A percentile compares a stretch with the other conserved stretches of the same genome.
phyloP scores from a whole-genome alignment of 1,140 invertebrate species.

The Rhizoglyphus robini region DNA sequence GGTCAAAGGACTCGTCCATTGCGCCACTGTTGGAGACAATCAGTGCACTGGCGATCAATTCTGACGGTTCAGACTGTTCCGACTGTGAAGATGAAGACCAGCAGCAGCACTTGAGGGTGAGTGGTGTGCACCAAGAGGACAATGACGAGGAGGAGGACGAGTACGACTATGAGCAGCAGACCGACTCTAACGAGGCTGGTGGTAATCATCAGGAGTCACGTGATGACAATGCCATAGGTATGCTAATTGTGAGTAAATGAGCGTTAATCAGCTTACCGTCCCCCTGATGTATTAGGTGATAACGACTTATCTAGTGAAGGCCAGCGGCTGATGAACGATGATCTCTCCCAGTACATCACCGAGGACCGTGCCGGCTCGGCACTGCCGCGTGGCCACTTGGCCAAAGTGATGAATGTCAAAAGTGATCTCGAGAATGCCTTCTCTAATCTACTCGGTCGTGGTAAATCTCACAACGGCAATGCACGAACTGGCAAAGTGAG shows the following conservation, averaged over 20 bases:
- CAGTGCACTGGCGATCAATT: neutral
- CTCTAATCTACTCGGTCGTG: no score
- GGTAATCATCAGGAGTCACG: neutral
- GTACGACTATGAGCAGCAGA: neutral
- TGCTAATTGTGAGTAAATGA: neutral
- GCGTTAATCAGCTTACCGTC: no score
- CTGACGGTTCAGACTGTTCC: no score
- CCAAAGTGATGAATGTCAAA: neutral
- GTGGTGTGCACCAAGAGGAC: neutral
- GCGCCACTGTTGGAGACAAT: neutral
- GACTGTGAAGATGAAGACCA: neutral
- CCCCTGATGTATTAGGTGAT: no score
- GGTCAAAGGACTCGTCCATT: no score
- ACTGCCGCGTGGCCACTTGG: no score
- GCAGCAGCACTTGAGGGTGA: neutral
- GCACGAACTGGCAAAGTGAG: no score
- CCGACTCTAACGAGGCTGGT: neutral
- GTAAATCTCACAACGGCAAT: no score
- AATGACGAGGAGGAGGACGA: neutral
- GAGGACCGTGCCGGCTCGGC: no score
- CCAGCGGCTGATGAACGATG: neutral
- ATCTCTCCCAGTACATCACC: neutral
- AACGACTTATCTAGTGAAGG: neutral
- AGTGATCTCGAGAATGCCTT: no score
- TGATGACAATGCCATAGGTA: neutral